Evolutionary conservation across 2,797 vertebrate genomes (phyloP).

Genomic region (Mareca strepera): DNA sequence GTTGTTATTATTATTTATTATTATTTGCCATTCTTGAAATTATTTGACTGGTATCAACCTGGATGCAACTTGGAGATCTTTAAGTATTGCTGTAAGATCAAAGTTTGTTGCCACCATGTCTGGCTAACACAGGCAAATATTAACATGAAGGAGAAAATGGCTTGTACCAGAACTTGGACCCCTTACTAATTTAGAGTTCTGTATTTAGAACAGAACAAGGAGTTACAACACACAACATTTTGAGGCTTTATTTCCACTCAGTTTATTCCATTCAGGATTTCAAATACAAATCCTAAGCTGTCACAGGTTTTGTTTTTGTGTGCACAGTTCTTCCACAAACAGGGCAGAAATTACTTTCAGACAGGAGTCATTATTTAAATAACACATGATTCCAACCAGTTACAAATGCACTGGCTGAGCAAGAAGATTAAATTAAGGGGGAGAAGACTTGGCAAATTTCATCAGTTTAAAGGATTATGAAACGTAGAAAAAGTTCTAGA

Average conservation of each 20-base stretch:
- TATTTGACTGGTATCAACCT: not conserved
- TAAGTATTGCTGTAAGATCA: not conserved
- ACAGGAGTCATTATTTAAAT: conserved; percentile 50
- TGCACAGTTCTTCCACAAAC: conserved; percentile 46
- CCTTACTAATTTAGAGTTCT: conserved; percentile 32
- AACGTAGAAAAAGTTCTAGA: conserved; percentile 20
- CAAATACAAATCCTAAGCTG: conserved; percentile 39
- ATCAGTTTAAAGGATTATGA: conserved; percentile 41
- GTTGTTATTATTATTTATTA: not conserved
- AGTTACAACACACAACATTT: conserved; percentile 44
- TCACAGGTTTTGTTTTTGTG: conserved; percentile 45
- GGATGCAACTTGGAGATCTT: not conserved
- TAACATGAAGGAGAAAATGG: conserved; percentile 6
- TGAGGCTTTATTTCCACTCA: conserved; percentile 44
- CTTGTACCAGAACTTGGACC: conserved; percentile 1
- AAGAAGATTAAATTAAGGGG: conserved; percentile 19
- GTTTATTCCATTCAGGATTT: conserved; percentile 62
- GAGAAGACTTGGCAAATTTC: not conserved
- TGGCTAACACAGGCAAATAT: not conserved
- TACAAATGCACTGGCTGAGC: conserved; percentile 19
- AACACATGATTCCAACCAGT: conserved; percentile 28
- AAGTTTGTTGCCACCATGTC: not conserved
- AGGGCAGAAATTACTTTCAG: conserved; percentile 60
- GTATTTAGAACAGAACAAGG: conserved; percentile 49
- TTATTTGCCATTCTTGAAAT: not conserved